Evolutionary conservation across 2,888 invertebrate species (phyloP).

Genomic region (Temnothorax rugatulus): DNA sequence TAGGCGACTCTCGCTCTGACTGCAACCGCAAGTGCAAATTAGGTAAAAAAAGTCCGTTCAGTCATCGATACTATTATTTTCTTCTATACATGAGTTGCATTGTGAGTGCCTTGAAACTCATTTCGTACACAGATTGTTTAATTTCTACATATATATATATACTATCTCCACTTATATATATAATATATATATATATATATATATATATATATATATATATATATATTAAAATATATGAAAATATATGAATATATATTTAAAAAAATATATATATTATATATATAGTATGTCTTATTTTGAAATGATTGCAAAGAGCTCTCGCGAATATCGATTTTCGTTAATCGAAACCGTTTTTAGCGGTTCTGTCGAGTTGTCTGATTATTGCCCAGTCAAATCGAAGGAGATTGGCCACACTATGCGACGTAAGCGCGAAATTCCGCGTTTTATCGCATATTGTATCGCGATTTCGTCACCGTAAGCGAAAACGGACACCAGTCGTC

Average conservation of each 20-base stretch:
- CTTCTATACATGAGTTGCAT: background rate
- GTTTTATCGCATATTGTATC: constrained; percentile 30
- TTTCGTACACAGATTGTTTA: background rate
- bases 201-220: background rate
- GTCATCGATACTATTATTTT: constrained; percentile 13
- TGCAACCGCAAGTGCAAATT: constrained; percentile 13
- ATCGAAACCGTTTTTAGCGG: background rate
- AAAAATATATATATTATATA: background rate
- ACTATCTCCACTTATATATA: no score
- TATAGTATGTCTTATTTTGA: background rate
- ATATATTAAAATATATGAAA: background rate
- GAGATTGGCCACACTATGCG: background rate
- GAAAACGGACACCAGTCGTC: constrained; percentile 46
- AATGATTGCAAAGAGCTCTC: background rate
- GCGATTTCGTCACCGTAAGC: constrained; percentile 50
- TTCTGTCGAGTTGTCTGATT: background rate
- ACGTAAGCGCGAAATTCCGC: background rate
- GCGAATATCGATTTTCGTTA: background rate
- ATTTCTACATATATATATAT: background rate
- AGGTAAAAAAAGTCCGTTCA: background rate
- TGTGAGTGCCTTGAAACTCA: background rate
- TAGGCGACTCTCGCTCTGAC: constrained; percentile 8
- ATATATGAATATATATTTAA: no score
- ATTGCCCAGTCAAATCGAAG: background rate
- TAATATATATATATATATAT: background rate